phyloP scores from a whole-genome alignment of 2,888 invertebrate species.

The Drosophila melanosoma region DNA sequence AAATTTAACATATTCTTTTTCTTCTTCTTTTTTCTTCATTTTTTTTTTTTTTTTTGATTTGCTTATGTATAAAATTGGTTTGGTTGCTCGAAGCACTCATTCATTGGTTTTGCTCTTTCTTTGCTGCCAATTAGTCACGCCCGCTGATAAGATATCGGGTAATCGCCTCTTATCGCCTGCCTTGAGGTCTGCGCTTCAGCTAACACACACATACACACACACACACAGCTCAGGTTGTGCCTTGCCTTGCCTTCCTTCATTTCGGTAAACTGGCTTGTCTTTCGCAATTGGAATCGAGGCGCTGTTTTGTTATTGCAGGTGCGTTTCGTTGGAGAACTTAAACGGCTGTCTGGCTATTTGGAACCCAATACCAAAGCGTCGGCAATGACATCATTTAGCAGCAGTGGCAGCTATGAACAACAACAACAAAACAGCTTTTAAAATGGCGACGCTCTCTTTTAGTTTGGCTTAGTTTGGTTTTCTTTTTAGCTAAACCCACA shows the following conservation, averaged over 20 bases:
- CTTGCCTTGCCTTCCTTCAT: constrained; percentile 14
- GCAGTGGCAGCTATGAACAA: constrained; percentile 44
- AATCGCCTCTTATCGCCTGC: constrained; percentile 73
- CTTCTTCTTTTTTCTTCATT: too few species aligned
- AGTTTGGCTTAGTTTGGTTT: background rate
- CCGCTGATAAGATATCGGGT: constrained; percentile 69
- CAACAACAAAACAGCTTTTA: constrained; percentile 54
- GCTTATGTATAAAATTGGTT: constrained; percentile 39
- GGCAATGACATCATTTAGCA: constrained; percentile 75
- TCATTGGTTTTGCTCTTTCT: constrained; percentile 32
- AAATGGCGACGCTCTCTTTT: constrained; percentile 58
- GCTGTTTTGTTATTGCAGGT: constrained; percentile 30
- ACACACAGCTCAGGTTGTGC: constrained; percentile 4
- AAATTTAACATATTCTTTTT: constrained; percentile 26
- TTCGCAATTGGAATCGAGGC: constrained; percentile 62
- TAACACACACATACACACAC: background rate
- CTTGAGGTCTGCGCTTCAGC: constrained; percentile 48
- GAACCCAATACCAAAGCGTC: constrained; percentile 58
- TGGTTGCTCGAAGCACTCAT: constrained; percentile 16
- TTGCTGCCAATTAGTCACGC: constrained; percentile 74
- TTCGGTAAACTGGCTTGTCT: constrained; percentile 47
- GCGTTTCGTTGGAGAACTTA: constrained; percentile 53
- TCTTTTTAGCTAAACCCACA: constrained; percentile 15
- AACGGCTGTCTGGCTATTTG: constrained; percentile 63
- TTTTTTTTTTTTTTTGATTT: constrained; percentile 13